Evolutionary conservation across 2,113 vertebrate genomes (phyloP), one percentile per base, ranked within the genome.

Genomic region (Hystrix cristata): DNA sequence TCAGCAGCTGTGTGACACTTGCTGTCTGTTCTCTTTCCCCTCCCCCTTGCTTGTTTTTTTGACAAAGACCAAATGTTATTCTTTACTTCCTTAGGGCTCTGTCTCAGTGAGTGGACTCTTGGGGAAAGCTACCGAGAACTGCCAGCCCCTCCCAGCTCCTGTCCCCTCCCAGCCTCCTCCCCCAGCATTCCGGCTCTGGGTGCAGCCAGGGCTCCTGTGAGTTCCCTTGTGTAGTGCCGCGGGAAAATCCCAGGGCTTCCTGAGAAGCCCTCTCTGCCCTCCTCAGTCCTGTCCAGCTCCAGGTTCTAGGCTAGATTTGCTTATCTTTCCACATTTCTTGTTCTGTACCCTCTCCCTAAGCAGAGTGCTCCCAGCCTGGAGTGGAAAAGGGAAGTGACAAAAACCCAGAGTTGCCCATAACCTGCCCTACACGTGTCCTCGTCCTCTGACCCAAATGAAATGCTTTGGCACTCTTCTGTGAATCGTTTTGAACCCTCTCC

Each of bases 31-130:
- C 97, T 90, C 80, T n/a, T 94, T 53, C 97, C 96, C 93, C 71
- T 97, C 97, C 96, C 94, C 95, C 86, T 83, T 60, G 83, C 96
- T 96, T 97, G 94, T 97, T 97, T 97, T 97, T 38, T 96, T 97
- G 95, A 95, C 97, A 95, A 97, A 97, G 97, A 97, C 95, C 97
- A 98, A 98, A 98, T 98, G 97, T 97, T 98, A 97, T 96, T 94
- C 96, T 97, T 96, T 89, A 95, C 93, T 98, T 98, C 95, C 95
- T 95, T 96, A 95, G 90, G 94, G 86, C 92, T 92, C 92, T 92
- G 90, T 69, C 69, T 92, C 69, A 95, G 89, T 88, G 92, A 94
- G 80, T 94, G 90, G 84, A 96, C 96, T 93, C 95, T 48, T 90
- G 79, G 96, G 96, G 93, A 97, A 97, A 96, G 85, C 96, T 91